Evolutionary conservation across 37 sponge, comb jelly and placozoan genomes (phyloP), one percentile per base, ranked within the genome.

Genomic region (Tethya wilhelma): DNA sequence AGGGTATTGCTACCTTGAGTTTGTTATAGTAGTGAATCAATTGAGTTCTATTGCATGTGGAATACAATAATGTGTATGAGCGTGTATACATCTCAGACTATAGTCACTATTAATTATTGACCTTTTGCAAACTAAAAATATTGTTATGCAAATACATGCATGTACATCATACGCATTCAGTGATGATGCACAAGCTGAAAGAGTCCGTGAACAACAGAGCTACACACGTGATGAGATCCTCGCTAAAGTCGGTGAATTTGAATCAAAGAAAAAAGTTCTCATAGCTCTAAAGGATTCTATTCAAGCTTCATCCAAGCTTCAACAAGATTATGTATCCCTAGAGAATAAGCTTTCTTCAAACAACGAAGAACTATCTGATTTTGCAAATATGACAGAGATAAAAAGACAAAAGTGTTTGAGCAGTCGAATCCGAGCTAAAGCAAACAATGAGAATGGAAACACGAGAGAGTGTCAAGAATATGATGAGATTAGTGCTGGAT

Each of bases 221-320:
- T 38, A 62, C 1, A 77, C 71, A 59, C 71, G 67, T 31, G 86
- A 77, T 78, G 63, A 85, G 64, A 71, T 77, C 11, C 45, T 30
- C 0, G 46, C 45, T 0, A 69, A 62, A 71, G 40, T 77, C 22
- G 78, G 79, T 33, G 38, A 57, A 1, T 40, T 78, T 23, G 49
- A 58, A 37, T 31, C 71, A 29, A 49, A 60, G 32, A 71, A 60
- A n/a, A 26, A 29, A 20, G 39, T 85, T 8, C 67, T 85, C 56
- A 0, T 60, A 42, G 77, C 77, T 19, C 34, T 77, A 8, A 40
- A 63, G 28, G 49, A 32, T 3, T 20, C 37, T 22, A 20, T 11
- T 19, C 29, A n/a, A 7, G 6, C 29, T 43, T n/a, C 71, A 25
- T 4, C 5, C 4, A 60, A 23, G 6, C 71, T 70, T 2, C 17